Evolutionary conservation across 2,888 invertebrate genomes (phyloP), one percentile per base, ranked within the genome.

Genomic region (Cabera pusaria): DNA sequence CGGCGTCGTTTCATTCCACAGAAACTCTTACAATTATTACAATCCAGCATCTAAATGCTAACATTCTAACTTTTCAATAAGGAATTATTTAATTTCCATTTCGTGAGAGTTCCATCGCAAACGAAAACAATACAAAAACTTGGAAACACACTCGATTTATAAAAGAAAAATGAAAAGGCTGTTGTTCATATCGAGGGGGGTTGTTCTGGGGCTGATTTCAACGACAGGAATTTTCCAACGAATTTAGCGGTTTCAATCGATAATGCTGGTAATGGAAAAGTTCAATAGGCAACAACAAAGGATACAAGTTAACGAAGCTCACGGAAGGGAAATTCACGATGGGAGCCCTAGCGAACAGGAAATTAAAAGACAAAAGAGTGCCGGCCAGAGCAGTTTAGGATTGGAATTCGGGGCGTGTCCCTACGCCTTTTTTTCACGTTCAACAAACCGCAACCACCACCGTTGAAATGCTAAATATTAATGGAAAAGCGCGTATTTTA

Each of bases 331-430:
- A 87, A 86, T 82, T 85, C 77, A 78, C 74, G 78, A 78, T 72
- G 66, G 73, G 64, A 73, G 74, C 76, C 79, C 73, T 75, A 68
- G 73, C 71, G 78, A 78, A 72, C 83, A 83, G 86, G 87, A 87
- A 87, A 88, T 87, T 85, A 87, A 85, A 85, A 84, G 85, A 88
- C 86, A 88, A 88, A 86, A 86, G 85, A 85, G 74, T 77, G 68
- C 73, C 74, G 78, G 69, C 68, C 67, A 62, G 75, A 78, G 75
- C 79, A 81, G 83, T 76, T 79, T 78, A 74, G 76, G 64, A 64
- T 80, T 77, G 83, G 82, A 84, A 86, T 84, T 79, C 66, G 77
- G 73, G 74, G 81, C 76, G 73, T 74, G 72, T 72, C 67, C 77
- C 60, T 48, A 60, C 63, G 65, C 54, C 61, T 62, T 70, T 72